Evolutionary conservation across 2,113 vertebrate genomes (phyloP).

Genomic region (Larimichthys crocea): DNA sequence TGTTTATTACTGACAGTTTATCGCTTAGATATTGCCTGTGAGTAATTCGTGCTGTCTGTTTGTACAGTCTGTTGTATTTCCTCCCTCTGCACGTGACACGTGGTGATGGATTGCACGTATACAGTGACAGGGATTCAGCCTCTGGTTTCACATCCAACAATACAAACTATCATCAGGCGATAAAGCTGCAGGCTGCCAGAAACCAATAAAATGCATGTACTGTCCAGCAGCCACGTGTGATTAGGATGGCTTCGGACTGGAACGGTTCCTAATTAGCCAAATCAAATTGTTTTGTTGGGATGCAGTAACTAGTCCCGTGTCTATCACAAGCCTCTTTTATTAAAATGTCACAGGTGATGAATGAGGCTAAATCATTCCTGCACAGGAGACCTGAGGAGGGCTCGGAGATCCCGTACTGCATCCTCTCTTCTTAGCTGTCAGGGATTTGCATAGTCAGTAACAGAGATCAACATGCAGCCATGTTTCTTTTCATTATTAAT

Average conservation of each 20-base stretch:
- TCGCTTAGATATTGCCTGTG: conserved; percentile 4
- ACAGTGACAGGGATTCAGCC: neutral
- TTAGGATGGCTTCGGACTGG: conserved; percentile 53
- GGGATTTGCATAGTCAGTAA: conserved; percentile 64
- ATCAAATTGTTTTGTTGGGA: conserved; percentile 68
- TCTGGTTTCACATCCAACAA: conserved; percentile 46
- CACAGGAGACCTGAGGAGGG: conserved; percentile 22
- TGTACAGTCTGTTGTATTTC: conserved; percentile 15
- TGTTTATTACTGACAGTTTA: conserved; percentile 24
- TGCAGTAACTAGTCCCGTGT: conserved; percentile 36
- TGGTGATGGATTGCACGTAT: neutral
- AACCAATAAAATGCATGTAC: conserved; percentile 50
- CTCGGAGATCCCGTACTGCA: conserved; percentile 16
- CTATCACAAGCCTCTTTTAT: conserved; percentile 58
- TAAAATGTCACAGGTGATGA: conserved; percentile 76
- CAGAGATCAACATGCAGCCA: conserved; percentile 47
- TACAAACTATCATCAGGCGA: conserved; percentile 53
- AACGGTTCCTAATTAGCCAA: conserved; percentile 60
- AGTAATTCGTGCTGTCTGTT: neutral
- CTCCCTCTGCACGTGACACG: neutral
- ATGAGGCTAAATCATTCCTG: conserved; percentile 59
- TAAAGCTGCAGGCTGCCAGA: conserved; percentile 48
- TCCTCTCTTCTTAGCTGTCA: conserved; percentile 21
- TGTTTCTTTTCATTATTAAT: conserved; percentile 61
- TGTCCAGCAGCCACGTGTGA: conserved; percentile 48